These are phyloP conservation scores for Anastatus disparis DNA, from an alignment of 1,140 invertebrate genomes.

Conservation along the genomic window DNA sequence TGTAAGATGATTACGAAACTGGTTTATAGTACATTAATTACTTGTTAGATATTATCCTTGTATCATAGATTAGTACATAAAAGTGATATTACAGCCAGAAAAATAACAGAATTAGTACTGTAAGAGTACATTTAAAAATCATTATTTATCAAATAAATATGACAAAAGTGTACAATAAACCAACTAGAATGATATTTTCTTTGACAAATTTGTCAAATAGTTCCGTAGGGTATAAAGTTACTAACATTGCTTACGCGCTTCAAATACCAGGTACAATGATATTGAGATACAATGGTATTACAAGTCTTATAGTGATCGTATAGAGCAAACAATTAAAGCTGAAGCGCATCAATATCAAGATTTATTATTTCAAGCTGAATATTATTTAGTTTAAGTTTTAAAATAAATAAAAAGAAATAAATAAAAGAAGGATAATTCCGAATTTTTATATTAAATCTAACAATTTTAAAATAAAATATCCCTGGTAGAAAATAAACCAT, in stretches of 20 bases:
- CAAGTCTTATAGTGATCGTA: constrained; percentile 91
- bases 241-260: constrained; percentile 93
- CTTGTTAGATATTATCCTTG: no score
- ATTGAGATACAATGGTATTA: constrained; percentile 90
- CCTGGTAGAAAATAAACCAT: no score
- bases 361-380: constrained; percentile 94
- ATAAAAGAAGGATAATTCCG: constrained; percentile 93
- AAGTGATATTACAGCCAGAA: no score
- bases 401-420: constrained; percentile 85
- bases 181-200: no score
- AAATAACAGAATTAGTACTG: no score
- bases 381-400: constrained; percentile 92
- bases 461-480: constrained; percentile 16
- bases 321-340: constrained; percentile 80
- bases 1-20: no score
- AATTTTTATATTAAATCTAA: constrained; percentile 1
- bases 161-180: no score
- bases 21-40: no score
- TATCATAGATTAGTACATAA: no score
- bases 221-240: constrained; percentile 92
- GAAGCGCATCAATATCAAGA: constrained; percentile 95
- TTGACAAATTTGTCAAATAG: constrained; percentile 83
- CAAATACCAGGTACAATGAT: constrained; percentile 91
- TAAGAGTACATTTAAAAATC: no score
- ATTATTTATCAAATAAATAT: no score